Evolutionary conservation across 2,888 invertebrate species (phyloP).

Genomic region (Pecten maximus): DNA sequence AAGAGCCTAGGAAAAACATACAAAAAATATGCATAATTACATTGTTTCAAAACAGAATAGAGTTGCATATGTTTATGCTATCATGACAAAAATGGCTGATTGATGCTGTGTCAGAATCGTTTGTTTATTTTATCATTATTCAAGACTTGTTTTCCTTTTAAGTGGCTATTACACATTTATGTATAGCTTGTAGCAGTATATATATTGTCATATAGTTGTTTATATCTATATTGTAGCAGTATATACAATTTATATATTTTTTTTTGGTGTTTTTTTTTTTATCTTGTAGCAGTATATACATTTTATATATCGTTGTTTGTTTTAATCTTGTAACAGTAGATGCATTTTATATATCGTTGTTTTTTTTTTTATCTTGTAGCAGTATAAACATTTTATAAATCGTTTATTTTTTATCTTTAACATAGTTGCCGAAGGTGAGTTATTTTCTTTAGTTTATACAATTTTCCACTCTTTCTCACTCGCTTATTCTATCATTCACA

Average conservation of each 20-base stretch:
- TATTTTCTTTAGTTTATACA: background rate
- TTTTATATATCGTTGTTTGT: background rate
- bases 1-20: background rate
- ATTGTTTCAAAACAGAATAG: background rate
- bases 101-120: background rate
- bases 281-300: no score
- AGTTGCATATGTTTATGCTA: no score
- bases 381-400: background rate
- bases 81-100: background rate
- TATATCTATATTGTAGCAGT: no score
- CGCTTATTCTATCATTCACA: background rate
- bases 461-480: background rate
- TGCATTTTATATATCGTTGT: background rate
- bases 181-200: no score
- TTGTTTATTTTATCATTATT: background rate
- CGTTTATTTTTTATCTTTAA: conserved; percentile 1
- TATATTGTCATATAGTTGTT: no score
- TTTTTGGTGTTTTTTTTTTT: no score
- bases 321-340: no score
- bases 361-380: background rate
- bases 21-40: no score
- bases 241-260: no score
- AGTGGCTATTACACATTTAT: no score
- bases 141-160: background rate
- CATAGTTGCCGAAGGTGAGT: conserved; percentile 13